These are phyloP conservation scores for Empidonax traillii DNA, from an alignment of 2,113 vertebrate species.

Conservation along the genomic window DNA sequence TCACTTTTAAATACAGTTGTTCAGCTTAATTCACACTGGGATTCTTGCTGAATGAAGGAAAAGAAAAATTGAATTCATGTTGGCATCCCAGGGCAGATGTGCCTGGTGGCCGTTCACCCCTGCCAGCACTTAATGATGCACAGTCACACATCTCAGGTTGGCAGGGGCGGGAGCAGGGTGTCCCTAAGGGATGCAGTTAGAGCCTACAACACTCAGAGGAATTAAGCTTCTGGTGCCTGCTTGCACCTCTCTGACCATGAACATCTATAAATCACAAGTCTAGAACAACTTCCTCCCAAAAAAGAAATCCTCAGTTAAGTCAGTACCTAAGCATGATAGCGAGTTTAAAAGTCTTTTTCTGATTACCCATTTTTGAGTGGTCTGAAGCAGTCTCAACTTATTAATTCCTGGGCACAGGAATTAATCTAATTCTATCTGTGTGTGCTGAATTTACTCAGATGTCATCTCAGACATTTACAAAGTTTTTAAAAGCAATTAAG, in stretches of 20 bases:
- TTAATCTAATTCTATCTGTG: not conserved
- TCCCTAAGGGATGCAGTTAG: not conserved
- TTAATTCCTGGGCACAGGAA: not conserved
- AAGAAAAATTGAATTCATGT: not conserved
- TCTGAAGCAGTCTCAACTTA: not conserved
- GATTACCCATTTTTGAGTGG: not conserved
- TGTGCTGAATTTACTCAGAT: not conserved
- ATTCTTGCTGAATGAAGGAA: not conserved
- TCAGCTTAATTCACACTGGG: not conserved
- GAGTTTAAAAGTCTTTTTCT: not conserved
- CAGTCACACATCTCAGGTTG: not conserved
- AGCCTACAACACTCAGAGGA: not conserved
- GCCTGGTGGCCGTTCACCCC: not conserved
- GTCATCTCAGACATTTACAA: not conserved
- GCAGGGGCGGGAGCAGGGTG: not conserved
- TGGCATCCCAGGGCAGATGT: not conserved
- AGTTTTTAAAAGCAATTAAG: not conserved
- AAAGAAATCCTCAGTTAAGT: not conserved
- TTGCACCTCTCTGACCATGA: not conserved
- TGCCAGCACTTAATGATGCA: not conserved
- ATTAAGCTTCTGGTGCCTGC: not conserved
- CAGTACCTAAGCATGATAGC: not conserved
- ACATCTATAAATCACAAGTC: not conserved
- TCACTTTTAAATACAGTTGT: constrained; percentile 6
- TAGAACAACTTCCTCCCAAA: not conserved